Evolutionary conservation across 2,888 invertebrate genomes (phyloP).

Genomic region (Troilus luridus): DNA sequence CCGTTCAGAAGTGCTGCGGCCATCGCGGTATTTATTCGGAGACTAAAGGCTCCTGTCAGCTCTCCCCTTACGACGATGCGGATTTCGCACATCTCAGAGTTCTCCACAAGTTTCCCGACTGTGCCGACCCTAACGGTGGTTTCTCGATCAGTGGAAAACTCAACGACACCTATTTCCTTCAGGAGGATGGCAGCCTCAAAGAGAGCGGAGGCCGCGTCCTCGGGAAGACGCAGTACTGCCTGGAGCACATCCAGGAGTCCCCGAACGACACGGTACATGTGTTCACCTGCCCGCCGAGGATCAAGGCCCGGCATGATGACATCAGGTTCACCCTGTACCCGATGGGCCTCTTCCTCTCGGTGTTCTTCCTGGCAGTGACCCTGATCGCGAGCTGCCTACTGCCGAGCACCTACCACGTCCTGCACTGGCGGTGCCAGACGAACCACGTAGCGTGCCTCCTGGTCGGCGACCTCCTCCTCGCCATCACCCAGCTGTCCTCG

Average conservation of each 20-base stretch:
- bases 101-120: conserved; percentile 73
- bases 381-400: conserved; percentile 84
- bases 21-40: conserved; percentile 76
- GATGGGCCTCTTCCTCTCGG: conserved; percentile 83
- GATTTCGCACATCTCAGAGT: conserved; percentile 66
- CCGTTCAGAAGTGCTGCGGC: conserved; percentile 79
- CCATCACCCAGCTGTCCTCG: conserved; percentile 81
- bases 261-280: conserved; percentile 70
- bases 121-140: conserved; percentile 69
- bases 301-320: conserved; percentile 67
- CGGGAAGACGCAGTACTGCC: conserved; percentile 71
- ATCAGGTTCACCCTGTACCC: conserved; percentile 82
- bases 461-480: conserved; percentile 84
- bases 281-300: conserved; percentile 73
- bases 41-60: conserved; percentile 71
- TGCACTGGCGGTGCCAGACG: conserved; percentile 92
- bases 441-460: conserved; percentile 88
- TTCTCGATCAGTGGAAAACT: conserved; percentile 71
- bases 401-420: conserved; percentile 86
- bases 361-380: conserved; percentile 85
- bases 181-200: conserved; percentile 72
- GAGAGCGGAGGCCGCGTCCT: conserved; percentile 70
- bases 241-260: conserved; percentile 69
- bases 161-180: conserved; percentile 69
- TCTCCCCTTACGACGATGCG: conserved; percentile 63